phyloP scores from a whole-genome alignment of 37 sponge, comb jelly and placozoan genomes.

The Cladorhizidae sp. region DNA sequence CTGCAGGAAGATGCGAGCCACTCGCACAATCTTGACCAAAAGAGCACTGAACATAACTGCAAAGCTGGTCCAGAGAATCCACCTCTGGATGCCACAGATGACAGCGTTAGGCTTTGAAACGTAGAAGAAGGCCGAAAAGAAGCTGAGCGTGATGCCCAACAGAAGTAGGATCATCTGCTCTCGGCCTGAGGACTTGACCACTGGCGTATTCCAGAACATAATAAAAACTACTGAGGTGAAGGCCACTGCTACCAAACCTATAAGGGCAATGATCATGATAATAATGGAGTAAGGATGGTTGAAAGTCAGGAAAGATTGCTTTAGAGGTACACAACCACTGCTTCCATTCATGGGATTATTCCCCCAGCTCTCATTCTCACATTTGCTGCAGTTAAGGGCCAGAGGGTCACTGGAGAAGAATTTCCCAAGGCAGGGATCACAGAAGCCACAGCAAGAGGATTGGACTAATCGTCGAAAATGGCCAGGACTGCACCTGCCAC shows the following conservation, averaged over 20 bases:
- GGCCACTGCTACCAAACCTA: conserved; percentile 44
- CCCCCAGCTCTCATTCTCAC: conserved; percentile 65
- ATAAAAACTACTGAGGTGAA: conserved; percentile 27
- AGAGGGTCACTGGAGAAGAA: conserved; percentile 33
- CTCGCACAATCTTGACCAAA: conserved; percentile 75
- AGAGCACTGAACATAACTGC: conserved; percentile 80
- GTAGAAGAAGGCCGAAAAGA: conserved; percentile 44
- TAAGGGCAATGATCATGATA: conserved; percentile 35
- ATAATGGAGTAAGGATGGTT: conserved; percentile 50
- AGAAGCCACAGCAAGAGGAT: conserved; percentile 71
- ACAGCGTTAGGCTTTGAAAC: conserved; percentile 37
- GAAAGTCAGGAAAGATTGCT: conserved; percentile 2
- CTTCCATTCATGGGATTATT: conserved; percentile 67
- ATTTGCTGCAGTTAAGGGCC: conserved; percentile 34
- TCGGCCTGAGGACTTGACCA: conserved; percentile 83
- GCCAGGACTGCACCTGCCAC: conserved; percentile 57
- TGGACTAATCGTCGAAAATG: conserved; percentile 9
- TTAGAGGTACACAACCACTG: conserved; percentile 37
- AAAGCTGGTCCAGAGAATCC: conserved; percentile 63
- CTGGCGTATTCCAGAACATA: conserved; percentile 57
- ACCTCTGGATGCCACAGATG: conserved; percentile 63
- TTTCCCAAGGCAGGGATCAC: conserved; percentile 60
- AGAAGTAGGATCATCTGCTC: conserved; percentile 73
- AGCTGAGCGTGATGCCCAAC: conserved; percentile 63
- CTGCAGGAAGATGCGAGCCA: conserved; percentile 70